Base-by-base conservation (phyloP, 2,113 vertebrate species). In the Varanus salvator region DNA sequence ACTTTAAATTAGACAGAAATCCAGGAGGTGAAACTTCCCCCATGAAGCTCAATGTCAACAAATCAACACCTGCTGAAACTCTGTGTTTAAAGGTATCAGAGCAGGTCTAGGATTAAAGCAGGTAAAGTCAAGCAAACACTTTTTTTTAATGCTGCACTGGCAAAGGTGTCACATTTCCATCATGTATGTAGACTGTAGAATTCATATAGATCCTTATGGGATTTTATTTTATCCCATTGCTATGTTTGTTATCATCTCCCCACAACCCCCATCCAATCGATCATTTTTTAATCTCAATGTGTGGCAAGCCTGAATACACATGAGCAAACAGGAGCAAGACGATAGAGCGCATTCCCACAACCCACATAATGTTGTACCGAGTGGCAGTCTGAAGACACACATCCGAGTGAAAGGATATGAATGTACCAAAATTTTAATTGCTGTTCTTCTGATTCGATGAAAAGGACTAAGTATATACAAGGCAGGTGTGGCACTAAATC, bases 401-500 rank as follows among this genome's bases (percentile, higher is more conserved):
- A 90, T 92, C 90, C 81, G 94, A 84, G 85, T 92, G 75, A 98
- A 99, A 99, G 99, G 99, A 99, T 99, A 99, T 99, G 99, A 99
- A 96, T 99, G 99, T 94, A 99, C 99, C 96, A 99, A 98, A 97
- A 99, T 98, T 96, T 96, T 98, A 98, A 99, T 98, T 87, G 99
- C 98, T 84, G 97, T 96, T 96, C 98, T 98, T 97, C 99, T 98
- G 95, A 99, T 86, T 27, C 98, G 98, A 97, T 99, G 98, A 96
- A 99, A 99, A 91, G 99, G 98, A 93, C 98, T 99, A 97, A 99
- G 98, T 94, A 99, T 95, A 93, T 99, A 99, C 97, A 99, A 97
- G 92, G 99, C 99, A 52, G 98, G 98, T 87, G 98, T 99, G 97
- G 99, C 99, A 95, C 98, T 99, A 98, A 99, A 99, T 89, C 99